Conservation (phyloP, 2,797 vertebrate species). For the Limosa lapponica region DNA sequence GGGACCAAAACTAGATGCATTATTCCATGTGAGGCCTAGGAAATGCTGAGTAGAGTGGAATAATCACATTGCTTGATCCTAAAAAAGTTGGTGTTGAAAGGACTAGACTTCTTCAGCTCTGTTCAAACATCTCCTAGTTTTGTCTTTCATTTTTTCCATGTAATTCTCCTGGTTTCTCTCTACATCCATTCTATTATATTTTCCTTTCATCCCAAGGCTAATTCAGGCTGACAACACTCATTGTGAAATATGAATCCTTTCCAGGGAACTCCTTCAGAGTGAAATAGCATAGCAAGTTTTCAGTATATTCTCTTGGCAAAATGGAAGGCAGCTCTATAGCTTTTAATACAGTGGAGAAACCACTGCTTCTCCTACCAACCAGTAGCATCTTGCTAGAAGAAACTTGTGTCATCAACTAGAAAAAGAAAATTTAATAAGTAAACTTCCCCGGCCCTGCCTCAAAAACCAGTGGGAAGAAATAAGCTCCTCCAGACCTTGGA, state of each 20-base stretch:
- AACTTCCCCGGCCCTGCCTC: rapidly evolving
- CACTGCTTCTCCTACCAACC: neutral
- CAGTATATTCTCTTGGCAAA: neutral
- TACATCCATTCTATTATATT: neutral
- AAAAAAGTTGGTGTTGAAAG: neutral
- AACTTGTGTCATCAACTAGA: neutral
- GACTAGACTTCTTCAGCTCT: neutral
- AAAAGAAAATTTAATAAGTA: neutral
- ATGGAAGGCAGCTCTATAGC: neutral
- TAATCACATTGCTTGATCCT: neutral
- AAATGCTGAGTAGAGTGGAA: neutral
- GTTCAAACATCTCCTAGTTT: neutral
- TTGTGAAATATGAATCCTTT: neutral
- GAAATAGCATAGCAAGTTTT: neutral
- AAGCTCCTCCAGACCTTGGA: neutral
- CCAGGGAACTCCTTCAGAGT: neutral
- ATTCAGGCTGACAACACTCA: neutral
- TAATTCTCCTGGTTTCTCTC: neutral
- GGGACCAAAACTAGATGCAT: neutral
- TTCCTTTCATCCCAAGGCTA: neutral
- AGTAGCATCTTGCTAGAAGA: neutral
- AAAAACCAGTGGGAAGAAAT: neutral
- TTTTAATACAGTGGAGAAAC: neutral
- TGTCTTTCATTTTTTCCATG: constrained; percentile 15
- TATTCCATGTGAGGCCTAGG: neutral